These are phyloP conservation scores for Oryzias dopingdopingensis DNA, from an alignment of 2,797 vertebrate genomes.

Conservation along the genomic window DNA sequence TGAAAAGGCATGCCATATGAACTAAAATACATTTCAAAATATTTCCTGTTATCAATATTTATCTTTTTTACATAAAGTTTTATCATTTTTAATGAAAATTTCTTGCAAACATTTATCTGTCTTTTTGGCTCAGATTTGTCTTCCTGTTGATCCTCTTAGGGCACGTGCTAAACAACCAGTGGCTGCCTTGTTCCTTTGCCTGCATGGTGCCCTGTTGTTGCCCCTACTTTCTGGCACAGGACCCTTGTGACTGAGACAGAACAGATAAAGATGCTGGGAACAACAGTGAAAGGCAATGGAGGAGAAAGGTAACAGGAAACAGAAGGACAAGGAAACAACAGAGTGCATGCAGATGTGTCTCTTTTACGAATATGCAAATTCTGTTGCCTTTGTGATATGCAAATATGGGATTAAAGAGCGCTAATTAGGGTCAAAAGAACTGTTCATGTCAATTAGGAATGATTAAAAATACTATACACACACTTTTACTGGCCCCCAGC, in stretches of 20 bases:
- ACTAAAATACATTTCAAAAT: no score
- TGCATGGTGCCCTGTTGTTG: slow-evolving; percentile 58
- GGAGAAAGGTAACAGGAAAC: slow-evolving; percentile 51
- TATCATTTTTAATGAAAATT: slow-evolving; percentile 5
- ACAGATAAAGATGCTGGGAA: slow-evolving; percentile 24
- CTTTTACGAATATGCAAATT: slow-evolving; percentile 95
- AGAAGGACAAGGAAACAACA: slow-evolving; percentile 76
- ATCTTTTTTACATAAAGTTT: no score
- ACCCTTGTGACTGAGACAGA: slow-evolving; percentile 38
- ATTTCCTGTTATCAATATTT: no score
- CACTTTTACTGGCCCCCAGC: slow-evolving; percentile 68
- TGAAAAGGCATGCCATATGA: no score
- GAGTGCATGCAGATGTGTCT: slow-evolving; percentile 85
- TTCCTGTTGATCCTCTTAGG: slow-evolving; percentile 38
- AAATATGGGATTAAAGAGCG: slow-evolving; percentile 90
- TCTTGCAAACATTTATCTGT: slow-evolving; percentile 18
- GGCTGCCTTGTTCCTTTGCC: slow-evolving; percentile 52
- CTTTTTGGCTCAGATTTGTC: slow-evolving; percentile 9
- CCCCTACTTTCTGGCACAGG: slow-evolving; percentile 69
- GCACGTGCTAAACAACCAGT: slow-evolving; percentile 46
- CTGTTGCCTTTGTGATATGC: slow-evolving; percentile 91
- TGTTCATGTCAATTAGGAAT: slow-evolving; percentile 89
- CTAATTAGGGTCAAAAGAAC: slow-evolving; percentile 97
- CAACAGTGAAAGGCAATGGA: slow-evolving; percentile 20
- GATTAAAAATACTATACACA: slow-evolving; percentile 77